Evolutionary conservation across 2,113 vertebrate genomes (phyloP).

Genomic region (Coturnix japonica): DNA sequence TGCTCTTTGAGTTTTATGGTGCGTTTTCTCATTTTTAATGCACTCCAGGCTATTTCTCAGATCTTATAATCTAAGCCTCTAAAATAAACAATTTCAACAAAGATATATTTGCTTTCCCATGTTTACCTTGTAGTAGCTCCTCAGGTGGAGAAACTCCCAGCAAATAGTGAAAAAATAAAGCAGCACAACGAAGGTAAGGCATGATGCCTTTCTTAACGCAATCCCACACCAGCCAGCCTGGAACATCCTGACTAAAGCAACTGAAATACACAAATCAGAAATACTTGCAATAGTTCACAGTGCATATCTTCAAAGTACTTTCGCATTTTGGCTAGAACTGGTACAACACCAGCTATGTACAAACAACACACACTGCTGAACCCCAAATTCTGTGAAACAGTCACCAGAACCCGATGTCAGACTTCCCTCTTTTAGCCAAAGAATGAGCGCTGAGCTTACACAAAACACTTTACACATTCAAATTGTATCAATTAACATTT

Average conservation of each 20-base stretch:
- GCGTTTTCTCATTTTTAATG: background rate
- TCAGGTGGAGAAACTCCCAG: slow-evolving; percentile 93
- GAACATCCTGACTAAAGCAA: slow-evolving; percentile 78
- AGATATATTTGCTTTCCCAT: background rate
- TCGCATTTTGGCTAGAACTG: background rate
- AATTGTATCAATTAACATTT: background rate
- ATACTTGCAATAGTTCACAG: background rate
- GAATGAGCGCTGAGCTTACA: background rate
- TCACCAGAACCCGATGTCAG: background rate
- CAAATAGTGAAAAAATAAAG: slow-evolving; percentile 94
- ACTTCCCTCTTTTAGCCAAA: background rate
- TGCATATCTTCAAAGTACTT: background rate
- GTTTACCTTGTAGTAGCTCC: slow-evolving; percentile 83
- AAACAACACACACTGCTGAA: background rate
- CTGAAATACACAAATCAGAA: slow-evolving; percentile 67
- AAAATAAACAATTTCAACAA: background rate
- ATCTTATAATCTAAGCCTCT: background rate
- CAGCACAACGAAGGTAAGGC: slow-evolving; percentile 92
- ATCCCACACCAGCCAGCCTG: slow-evolving; percentile 86
- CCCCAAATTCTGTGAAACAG: background rate
- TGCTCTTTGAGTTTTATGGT: background rate
- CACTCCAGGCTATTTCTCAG: background rate
- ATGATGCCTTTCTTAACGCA: slow-evolving; percentile 86
- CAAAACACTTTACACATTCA: background rate
- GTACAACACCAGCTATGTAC: background rate